A percentile compares a stretch with the other conserved stretches of the same genome.
These are phyloP conservation scores for Mustela erminea DNA, from an alignment of 2,797 vertebrate genomes.

Conservation along the genomic window DNA sequence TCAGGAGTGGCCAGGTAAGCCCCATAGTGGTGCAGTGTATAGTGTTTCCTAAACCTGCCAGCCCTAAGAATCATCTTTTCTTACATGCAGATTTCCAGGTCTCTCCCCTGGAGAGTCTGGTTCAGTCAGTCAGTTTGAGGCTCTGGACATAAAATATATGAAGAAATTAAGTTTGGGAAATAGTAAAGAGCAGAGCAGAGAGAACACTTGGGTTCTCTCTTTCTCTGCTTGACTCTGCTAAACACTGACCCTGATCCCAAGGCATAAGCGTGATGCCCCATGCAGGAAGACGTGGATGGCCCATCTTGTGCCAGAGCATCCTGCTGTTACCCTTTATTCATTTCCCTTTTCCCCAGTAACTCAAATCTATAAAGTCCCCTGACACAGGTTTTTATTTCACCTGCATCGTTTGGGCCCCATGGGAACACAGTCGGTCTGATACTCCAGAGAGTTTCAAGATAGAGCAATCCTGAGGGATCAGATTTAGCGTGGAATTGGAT, in stretches of 20 bases:
- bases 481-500: background rate
- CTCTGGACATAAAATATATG: background rate
- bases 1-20: background rate
- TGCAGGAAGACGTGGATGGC: background rate
- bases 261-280: background rate
- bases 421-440: background rate
- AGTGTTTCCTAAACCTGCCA: background rate
- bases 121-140: background rate
- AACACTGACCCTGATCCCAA: background rate
- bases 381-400: background rate
- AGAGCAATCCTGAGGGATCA: background rate
- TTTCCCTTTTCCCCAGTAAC: background rate
- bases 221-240: background rate
- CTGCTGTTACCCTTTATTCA: background rate
- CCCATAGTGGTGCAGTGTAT: background rate
- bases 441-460: background rate
- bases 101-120: background rate
- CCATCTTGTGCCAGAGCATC: background rate
- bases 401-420: background rate
- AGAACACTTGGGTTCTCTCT: background rate
- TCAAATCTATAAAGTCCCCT: background rate
- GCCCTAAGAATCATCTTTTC: background rate
- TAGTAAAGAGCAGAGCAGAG: background rate
- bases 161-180: slow-evolving; percentile 14
- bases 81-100: background rate